Base-by-base conservation (phyloP, 2,113 vertebrate species). In the Girardinichthys multiradiatus region DNA sequence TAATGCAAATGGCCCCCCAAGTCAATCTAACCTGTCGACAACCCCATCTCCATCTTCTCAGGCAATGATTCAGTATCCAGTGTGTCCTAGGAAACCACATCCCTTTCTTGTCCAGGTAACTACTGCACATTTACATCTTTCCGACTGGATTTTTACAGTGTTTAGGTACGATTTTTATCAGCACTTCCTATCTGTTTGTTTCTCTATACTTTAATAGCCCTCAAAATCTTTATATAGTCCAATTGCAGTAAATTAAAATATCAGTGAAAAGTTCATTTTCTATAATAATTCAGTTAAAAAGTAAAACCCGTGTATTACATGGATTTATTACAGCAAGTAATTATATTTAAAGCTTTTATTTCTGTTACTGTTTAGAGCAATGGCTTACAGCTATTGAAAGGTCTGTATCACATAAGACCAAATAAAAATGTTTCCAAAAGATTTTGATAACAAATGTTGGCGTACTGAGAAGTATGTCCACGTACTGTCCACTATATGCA, bases 31-130 rank as follows among this genome's bases (percentile, higher is more conserved):
- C 91, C 74, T 92, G 85, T 91, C 93, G 89, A 92, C 91, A 92
- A 93, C 83, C 91, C 90, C 48, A 54, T 54, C 92, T 92, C 87
- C 88, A 91, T 91, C 92, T 92, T 91, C 94, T 90, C 94, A 94
- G 92, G 91, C 91, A 80, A 93, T 94, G 92, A 93, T 95, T 91
- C 94, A 94, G 93, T 95, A 95, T 91, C 94, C 94, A 0, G 85
- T 95, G 88, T 94, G 94, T 90, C 92, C 94, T 72, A 90, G 92
- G 78, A 92, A 93, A 80, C 82, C 87, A 13, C 88, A 92, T 69
- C 77, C 93, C 28, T 94, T 93, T 84, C 74, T 93, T 54, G 88
- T 81, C 74, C 90, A 93, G 94, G 94, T 94, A 86, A 77, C 77
- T 37, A 2, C 21, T 3, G 13, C 17, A 8, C 30, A 29, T 59